These are phyloP conservation scores for Zaprionus kolodkinae DNA, from an alignment of 1,140 invertebrate genomes.

Conservation along the genomic window DNA sequence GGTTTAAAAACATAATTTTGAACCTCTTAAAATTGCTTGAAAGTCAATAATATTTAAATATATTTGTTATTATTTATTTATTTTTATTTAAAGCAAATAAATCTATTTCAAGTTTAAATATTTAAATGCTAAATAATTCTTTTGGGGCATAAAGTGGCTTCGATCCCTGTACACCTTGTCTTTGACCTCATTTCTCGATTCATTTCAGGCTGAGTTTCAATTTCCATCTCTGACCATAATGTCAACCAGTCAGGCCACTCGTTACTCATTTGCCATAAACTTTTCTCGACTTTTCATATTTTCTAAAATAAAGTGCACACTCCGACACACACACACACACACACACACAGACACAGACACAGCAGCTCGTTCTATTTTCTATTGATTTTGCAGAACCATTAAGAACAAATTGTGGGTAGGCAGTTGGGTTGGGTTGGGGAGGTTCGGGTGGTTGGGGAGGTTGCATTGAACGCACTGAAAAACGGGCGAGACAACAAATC, in stretches of 20 bases:
- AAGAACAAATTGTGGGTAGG: slow-evolving; percentile 47
- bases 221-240: slow-evolving; percentile 47
- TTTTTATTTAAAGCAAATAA: no score
- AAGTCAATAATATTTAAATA: no score
- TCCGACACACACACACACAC: slow-evolving; percentile 29
- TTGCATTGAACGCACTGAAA: slow-evolving; percentile 8
- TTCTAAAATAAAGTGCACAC: slow-evolving; percentile 67
- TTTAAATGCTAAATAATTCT: no score
- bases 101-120: no score
- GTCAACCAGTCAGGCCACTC: slow-evolving; percentile 67
- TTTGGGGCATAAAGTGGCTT: background rate
- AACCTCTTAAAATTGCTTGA: no score
- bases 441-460: no score
- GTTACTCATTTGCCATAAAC: slow-evolving; percentile 80
- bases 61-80: no score
- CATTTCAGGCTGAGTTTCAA: slow-evolving; percentile 12
- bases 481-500: slow-evolving; percentile 70
- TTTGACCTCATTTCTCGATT: background rate
- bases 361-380: slow-evolving; percentile 24
- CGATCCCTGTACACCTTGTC: background rate
- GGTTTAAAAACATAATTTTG: no score
- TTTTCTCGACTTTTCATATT: slow-evolving; percentile 79
- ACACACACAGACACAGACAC: background rate
- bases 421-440: background rate
- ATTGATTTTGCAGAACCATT: slow-evolving; percentile 76